A percentile compares a stretch with the other conserved stretches of the same genome.
These are phyloP conservation scores for Ardeotis arabs DNA, from an alignment of 2,113 vertebrate genomes.

Conservation along the genomic window DNA sequence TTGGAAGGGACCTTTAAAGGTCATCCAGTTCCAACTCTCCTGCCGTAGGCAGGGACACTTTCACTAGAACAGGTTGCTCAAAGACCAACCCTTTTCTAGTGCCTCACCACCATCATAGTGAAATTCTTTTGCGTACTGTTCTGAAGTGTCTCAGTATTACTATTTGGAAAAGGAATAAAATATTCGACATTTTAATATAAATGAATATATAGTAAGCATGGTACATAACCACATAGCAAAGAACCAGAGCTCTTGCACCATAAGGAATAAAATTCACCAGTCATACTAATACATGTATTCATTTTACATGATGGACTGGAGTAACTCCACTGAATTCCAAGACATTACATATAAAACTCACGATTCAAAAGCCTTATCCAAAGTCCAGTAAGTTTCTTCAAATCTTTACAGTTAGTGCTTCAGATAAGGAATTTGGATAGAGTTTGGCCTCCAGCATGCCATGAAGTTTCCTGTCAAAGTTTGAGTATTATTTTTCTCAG, in stretches of 20 bases:
- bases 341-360: not conserved
- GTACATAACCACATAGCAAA: not conserved
- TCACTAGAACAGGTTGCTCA: too few species aligned
- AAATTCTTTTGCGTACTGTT: not conserved
- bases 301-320: not conserved
- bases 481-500: not conserved
- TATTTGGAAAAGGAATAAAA: not conserved
- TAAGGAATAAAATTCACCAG: not conserved
- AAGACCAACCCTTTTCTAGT: too few species aligned
- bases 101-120: too few species aligned
- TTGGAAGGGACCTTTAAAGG: too few species aligned
- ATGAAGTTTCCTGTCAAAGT: not conserved
- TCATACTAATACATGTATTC: not conserved
- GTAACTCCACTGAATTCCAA: not conserved
- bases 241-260: not conserved
- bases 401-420: not conserved
- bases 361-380: not conserved
- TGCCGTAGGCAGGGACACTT: too few species aligned
- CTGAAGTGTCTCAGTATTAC: not conserved
- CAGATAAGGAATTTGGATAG: not conserved
- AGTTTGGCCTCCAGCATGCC: not conserved
- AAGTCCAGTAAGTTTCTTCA: not conserved
- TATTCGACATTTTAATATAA: not conserved
- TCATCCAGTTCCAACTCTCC: too few species aligned
- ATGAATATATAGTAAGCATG: not conserved